Conservation (phyloP, 1,140 invertebrate species). For the Apis dorsata region DNA sequence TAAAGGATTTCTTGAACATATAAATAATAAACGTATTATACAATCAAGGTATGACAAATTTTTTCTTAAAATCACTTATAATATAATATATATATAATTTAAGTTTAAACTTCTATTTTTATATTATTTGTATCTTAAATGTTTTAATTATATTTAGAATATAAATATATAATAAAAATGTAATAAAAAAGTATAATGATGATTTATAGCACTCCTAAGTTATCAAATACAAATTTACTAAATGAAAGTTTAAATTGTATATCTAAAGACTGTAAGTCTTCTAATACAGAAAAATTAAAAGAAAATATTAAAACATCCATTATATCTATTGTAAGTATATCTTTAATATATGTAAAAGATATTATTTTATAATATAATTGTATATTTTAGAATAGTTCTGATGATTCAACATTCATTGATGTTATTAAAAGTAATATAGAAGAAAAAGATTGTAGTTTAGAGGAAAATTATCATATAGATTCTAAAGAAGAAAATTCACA, state of each 20-base stretch:
- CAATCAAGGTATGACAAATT: constrained; percentile 41
- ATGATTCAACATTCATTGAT: constrained; percentile 23
- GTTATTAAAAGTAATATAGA: background rate
- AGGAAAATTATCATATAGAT: constrained; percentile 13
- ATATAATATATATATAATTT: background rate
- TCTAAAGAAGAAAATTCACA: background rate
- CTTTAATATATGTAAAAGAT: background rate
- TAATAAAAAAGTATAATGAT: background rate
- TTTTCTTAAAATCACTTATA: background rate
- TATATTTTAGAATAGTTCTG: constrained; percentile 48
- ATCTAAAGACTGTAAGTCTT: background rate
- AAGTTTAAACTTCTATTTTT: no score
- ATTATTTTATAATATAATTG: background rate
- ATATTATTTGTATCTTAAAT: background rate
- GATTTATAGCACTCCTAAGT: constrained; percentile 45
- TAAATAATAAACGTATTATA: background rate
- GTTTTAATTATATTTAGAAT: background rate
- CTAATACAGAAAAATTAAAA: background rate
- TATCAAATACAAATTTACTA: constrained; percentile 1
- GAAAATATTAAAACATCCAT: constrained; percentile 23
- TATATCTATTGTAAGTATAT: constrained; percentile 46
- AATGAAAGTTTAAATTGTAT: background rate
- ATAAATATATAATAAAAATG: constrained; percentile 1
- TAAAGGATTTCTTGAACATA: constrained; percentile 43
- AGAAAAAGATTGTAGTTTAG: background rate